Percentiles rank a stretch among this genome's conserved stretches.
phyloP scores from a whole-genome alignment of 2,113 vertebrate genomes.

The Rhineura floridana region DNA sequence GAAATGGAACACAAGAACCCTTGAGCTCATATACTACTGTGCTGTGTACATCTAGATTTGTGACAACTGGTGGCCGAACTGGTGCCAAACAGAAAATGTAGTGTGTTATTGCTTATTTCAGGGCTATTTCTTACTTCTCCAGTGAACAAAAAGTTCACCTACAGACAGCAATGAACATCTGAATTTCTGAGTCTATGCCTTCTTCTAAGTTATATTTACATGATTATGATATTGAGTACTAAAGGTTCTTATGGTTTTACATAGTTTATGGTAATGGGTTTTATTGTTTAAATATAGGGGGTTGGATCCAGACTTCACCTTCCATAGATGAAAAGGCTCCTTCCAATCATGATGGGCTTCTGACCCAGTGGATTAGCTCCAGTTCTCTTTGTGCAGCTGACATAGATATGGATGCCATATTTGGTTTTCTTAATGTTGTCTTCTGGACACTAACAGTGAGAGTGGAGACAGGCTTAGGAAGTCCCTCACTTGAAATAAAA shows the following conservation, averaged over 20 bases:
- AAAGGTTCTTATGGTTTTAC: no score
- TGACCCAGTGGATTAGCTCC: not conserved
- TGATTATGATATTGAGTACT: no score
- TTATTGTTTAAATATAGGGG: no score
- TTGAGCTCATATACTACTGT: slow-evolving; percentile 7
- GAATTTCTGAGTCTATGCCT: not conserved
- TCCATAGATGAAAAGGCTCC: no score
- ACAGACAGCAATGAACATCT: no score
- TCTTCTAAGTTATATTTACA: no score
- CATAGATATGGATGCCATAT: not conserved
- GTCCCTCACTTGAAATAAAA: not conserved
- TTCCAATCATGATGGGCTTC: no score
- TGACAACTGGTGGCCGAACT: not conserved
- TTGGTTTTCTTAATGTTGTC: not conserved
- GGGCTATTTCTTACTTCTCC: not conserved
- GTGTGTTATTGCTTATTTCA: not conserved
- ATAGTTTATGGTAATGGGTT: no score
- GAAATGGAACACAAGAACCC: slow-evolving; percentile 32
- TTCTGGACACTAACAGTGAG: not conserved
- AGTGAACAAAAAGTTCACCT: not conserved
- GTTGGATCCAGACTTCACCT: no score
- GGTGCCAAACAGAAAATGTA: not conserved
- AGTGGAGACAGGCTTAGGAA: not conserved
- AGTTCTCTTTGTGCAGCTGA: not conserved
- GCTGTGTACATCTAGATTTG: not conserved